Conservation (phyloP, 2,888 invertebrate species). For the Coelogynopora nodosa region DNA sequence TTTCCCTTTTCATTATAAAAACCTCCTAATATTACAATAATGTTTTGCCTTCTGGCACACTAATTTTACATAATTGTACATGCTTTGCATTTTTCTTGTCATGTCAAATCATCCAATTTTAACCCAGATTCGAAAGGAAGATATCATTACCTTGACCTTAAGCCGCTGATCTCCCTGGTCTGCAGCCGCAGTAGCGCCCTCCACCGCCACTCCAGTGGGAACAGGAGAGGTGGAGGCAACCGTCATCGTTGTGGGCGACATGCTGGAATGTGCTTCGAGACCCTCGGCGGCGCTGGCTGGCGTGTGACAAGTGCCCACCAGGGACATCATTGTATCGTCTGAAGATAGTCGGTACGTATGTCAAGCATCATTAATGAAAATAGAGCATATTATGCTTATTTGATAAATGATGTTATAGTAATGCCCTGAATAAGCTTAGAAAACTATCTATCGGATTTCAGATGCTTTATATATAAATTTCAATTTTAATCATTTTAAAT, state of each 20-base stretch:
- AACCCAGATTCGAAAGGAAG: no score
- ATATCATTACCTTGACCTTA: neutral
- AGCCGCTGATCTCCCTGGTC: neutral
- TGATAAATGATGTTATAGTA: no score
- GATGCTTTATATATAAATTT: neutral
- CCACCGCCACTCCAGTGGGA: constrained; percentile 33
- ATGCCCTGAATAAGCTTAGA: no score
- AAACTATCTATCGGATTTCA: no score
- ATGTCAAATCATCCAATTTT: no score
- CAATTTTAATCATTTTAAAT: neutral
- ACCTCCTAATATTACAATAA: neutral
- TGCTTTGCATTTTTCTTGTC: no score
- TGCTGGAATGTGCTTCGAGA: constrained; percentile 59
- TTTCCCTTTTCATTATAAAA: neutral
- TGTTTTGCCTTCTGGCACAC: no score
- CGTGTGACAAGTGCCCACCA: constrained; percentile 59
- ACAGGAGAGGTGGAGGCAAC: neutral
- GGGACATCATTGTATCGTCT: constrained; percentile 54
- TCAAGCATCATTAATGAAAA: no score
- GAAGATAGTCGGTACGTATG: no score
- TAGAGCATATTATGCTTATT: no score
- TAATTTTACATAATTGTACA: no score
- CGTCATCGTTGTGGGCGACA: constrained; percentile 47
- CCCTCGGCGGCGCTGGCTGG: constrained; percentile 61
- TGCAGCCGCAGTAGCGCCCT: constrained; percentile 54